Evolutionary conservation across 2,797 vertebrate species (phyloP).

Genomic region (Liparis tanakae): DNA sequence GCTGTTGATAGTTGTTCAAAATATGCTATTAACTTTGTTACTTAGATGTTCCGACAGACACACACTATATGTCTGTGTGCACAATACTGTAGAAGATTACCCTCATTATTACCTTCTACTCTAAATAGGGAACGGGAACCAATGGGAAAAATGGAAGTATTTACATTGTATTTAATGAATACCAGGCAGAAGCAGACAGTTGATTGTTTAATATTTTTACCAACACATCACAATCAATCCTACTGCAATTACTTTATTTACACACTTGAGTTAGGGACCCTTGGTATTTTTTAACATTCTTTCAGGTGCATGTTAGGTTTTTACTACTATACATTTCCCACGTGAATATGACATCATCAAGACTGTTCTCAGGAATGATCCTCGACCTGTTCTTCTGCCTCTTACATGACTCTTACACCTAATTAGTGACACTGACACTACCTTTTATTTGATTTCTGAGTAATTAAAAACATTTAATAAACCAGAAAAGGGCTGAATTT

Average conservation of each 20-base stretch:
- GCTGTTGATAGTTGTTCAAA: neutral
- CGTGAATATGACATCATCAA: neutral
- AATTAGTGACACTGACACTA: neutral
- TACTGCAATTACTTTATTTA: conserved; percentile 36
- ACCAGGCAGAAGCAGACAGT: neutral
- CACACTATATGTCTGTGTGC: neutral
- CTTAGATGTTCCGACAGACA: neutral
- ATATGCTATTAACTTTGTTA: neutral
- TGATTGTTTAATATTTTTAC: neutral
- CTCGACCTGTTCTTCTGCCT: neutral
- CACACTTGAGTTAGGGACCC: conserved; percentile 1
- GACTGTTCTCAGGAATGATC: neutral
- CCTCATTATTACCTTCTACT: neutral
- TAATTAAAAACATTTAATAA: neutral
- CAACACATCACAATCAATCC: neutral
- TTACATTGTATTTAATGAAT: neutral
- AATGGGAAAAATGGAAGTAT: neutral
- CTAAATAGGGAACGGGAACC: neutral
- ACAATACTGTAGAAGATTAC: neutral
- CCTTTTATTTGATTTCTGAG: neutral
- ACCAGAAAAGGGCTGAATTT: neutral
- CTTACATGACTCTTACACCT: neutral
- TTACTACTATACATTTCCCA: neutral
- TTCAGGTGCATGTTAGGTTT: conserved; percentile 15
- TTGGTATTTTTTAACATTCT: conserved; percentile 39